These are phyloP conservation scores for Bombus waltoni DNA, from an alignment of 1,140 invertebrate species.

Conservation along the genomic window DNA sequence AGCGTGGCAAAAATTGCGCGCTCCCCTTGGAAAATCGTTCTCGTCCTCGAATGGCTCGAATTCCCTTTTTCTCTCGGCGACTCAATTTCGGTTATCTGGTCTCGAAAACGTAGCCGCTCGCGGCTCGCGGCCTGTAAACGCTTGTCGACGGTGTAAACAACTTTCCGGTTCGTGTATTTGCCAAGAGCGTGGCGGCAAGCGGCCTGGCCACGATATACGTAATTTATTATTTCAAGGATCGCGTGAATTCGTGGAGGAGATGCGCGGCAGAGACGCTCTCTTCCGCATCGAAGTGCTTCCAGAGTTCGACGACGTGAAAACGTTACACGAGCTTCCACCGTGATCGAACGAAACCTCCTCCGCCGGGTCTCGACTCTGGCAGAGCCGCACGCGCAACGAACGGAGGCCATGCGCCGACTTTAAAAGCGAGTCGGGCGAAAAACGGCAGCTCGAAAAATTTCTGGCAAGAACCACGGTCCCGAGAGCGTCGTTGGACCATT, in stretches of 20 bases:
- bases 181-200: neutral
- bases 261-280: neutral
- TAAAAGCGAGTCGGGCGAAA: too few species aligned
- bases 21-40: neutral
- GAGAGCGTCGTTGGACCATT: neutral
- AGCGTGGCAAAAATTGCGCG: neutral
- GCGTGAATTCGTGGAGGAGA: neutral
- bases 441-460: neutral
- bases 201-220: neutral
- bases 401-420: too few species aligned
- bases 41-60: neutral
- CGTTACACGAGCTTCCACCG: too few species aligned
- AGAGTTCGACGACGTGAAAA: neutral
- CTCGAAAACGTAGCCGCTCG: neutral
- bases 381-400: too few species aligned
- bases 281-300: neutral
- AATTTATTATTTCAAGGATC: constrained; percentile 39
- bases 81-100: neutral
- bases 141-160: constrained; percentile 42
- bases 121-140: constrained; percentile 31
- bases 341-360: too few species aligned
- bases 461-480: neutral
- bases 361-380: too few species aligned
- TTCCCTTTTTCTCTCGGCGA: too few species aligned
- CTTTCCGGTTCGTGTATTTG: constrained; percentile 25